Base-by-base conservation (phyloP, 2,888 invertebrate species). In the Drosophila mayaguana region DNA sequence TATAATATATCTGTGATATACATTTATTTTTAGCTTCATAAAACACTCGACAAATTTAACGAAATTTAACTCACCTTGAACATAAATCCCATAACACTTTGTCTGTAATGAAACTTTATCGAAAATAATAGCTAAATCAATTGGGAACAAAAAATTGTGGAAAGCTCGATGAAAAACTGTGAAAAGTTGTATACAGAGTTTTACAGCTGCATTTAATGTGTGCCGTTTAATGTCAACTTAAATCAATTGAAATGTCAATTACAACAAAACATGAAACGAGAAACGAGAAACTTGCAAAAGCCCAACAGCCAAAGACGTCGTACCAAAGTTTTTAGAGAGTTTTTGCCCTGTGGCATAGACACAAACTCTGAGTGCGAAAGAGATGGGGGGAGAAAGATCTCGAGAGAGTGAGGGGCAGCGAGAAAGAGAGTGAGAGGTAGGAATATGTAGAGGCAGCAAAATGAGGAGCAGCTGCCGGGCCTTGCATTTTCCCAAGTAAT, bases 211-310 rank as follows among this genome's bases (percentile, higher is more conserved):
- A 66, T 80, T 77, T 82, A 78, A 73, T 78, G 78, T 82, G 71
- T 79, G 83, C 62, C 81, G 70, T 57, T 81, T 83, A 83, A 88
- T 88, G 83, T 81, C 83, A 84, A 85, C 88, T 88, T 81, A 85
- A 84, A 81, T 84, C 82, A 88, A 84, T 84, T 88, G 77, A 84
- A 84, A 84, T 83, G 85, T 80, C 88, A 84, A 81, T 88, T 84
- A 87, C 88, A 84, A 72, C 63, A 70, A 84, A 78, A 87, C 81
- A 83, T 72, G 72, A 75, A 77, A 70, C 56, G 68, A 55, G 32
- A 54, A 73, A 67, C 54, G 66, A 53, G 38, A 54, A 73, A 67
- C 42, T n/a, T 36, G 51, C 57, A 43, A 36, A 74, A 60, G 57
- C 25, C 54, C 43, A 45, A 42, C 8, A 67, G 57, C 56, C 53